phyloP scores from a whole-genome alignment of 2,797 vertebrate genomes.

The Antennarius maculatus region DNA sequence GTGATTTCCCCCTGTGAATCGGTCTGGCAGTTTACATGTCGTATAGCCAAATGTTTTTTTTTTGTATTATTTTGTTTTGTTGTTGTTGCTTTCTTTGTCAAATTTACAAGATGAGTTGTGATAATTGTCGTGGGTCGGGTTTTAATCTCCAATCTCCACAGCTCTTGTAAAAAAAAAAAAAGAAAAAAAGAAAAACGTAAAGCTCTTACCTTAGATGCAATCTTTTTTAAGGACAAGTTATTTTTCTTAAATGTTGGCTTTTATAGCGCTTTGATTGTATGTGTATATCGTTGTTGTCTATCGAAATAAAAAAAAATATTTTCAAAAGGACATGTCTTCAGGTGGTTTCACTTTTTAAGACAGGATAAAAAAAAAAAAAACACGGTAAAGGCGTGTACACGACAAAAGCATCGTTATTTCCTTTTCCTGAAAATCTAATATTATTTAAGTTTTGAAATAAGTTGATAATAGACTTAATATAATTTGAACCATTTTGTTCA shows the following conservation, averaged over 20 bases:
- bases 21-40: conserved; percentile 90
- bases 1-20: conserved; percentile 76
- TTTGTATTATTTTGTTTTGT: background rate
- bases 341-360: conserved; percentile 12
- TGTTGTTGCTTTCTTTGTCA: conserved; percentile 35
- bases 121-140: conserved; percentile 86
- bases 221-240: conserved; percentile 99
- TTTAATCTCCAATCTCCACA: conserved; percentile 87
- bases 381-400: background rate
- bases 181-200: conserved; percentile 78
- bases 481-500: background rate
- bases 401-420: background rate
- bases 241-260: conserved; percentile 99
- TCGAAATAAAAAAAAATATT: conserved; percentile 91
- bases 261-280: conserved; percentile 99
- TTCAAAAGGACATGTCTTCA: conserved; percentile 88
- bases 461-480: no score
- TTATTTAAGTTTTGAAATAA: background rate
- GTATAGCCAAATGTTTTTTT: conserved; percentile 84
- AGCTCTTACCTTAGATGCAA: conserved; percentile 99
- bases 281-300: conserved; percentile 96
- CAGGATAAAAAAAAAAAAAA: background rate
- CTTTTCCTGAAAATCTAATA: background rate
- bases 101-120: conserved; percentile 84
- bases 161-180: conserved; percentile 77